Conservation (phyloP, 2,888 invertebrate species). For the Eutolmus rufibarbis region DNA sequence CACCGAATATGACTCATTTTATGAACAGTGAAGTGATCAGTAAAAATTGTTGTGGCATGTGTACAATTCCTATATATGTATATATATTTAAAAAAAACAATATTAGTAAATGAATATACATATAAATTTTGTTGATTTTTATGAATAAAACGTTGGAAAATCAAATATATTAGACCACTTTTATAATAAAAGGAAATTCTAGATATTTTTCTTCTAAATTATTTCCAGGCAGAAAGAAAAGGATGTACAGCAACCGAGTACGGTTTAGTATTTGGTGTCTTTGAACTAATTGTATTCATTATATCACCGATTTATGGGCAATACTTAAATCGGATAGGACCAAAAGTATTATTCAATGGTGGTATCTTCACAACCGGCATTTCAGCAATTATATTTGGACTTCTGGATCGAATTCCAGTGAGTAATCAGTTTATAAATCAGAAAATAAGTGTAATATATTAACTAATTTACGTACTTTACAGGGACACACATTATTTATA, state of each 20-base stretch:
- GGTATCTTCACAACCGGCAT: conserved; percentile 84
- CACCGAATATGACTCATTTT: neutral
- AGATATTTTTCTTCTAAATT: neutral
- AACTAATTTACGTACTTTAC: neutral
- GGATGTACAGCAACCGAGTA: conserved; percentile 82
- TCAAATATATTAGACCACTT: neutral
- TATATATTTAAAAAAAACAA: no score
- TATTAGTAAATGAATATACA: no score
- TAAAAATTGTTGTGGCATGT: neutral
- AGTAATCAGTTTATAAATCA: neutral
- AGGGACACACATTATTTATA: conserved; percentile 77
- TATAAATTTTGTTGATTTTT: no score
- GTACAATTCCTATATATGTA: no score
- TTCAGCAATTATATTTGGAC: conserved; percentile 81
- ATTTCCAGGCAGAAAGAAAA: conserved; percentile 72
- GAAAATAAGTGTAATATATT: neutral
- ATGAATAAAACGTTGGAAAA: neutral
- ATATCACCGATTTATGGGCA: conserved; percentile 85
- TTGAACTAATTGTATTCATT: conserved; percentile 82
- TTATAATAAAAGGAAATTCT: neutral
- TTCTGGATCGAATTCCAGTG: conserved; percentile 50
- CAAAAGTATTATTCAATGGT: conserved; percentile 80
- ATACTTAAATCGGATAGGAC: conserved; percentile 78
- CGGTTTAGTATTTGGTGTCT: conserved; percentile 86
- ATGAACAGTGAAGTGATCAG: no score